Base-by-base conservation (phyloP, 2,797 vertebrate genomes). In the Acanthiza pusilla region DNA sequence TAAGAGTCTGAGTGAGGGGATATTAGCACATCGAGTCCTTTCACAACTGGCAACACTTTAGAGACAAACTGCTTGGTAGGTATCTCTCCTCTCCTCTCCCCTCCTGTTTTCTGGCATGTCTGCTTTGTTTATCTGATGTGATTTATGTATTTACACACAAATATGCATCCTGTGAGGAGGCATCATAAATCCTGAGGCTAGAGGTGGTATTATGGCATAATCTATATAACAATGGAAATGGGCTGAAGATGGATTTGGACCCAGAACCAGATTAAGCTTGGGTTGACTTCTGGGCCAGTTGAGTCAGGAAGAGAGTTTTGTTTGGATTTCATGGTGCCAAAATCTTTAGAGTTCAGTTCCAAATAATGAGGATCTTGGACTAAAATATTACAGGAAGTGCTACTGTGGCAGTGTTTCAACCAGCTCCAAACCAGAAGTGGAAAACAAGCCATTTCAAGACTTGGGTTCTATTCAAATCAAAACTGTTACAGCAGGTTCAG, bases 11-110 rank as follows among this genome's bases (percentile, higher is more conserved):
- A 97, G 93, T 89, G 96, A 97, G 96, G 96, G 94, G 96, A 97
- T 97, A 97, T 97, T 97, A 98, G 96, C 96, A 95, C 95, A 75
- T 97, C 96, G 95, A 88, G 97, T 95, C 95, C 89, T 96, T 97
- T 97, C 96, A 96, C 96, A 96, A 96, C 94, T 97, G 96, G 96
- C 75, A 97, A 91, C 96, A 94, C 96, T 96, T 97, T 96, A 97
- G 95, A 97, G 95, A 96, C 93, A 97, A 97, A 96, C 96, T 66
- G 94, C 91, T 97, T 91, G 93, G 85, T 96, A 97, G 93, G 95
- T 96, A 96, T 96, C 91, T 96, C 95, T 82, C 62, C 65, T 89
- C 91, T 94, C 95, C 89, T 53, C 96, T 94, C 82, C 92, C 94
- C 91, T 94, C 91, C 85, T 93, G 85, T 92, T 96, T 97, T 96